Base-by-base conservation (phyloP, 2,888 invertebrate species). In the Tenthredo notha region DNA sequence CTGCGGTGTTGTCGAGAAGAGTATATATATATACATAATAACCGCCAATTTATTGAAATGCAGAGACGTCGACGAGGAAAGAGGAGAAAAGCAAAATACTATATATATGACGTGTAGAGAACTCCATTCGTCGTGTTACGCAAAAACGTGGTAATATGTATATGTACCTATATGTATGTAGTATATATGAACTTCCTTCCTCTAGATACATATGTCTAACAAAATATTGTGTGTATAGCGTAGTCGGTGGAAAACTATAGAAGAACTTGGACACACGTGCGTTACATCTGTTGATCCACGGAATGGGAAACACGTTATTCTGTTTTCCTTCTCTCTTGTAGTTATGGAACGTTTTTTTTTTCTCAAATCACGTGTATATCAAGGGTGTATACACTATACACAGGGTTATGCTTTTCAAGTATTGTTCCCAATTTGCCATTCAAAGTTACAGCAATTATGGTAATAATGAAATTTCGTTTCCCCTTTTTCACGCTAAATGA, bases 211-310 rank as follows among this genome's bases (percentile, higher is more conserved):
- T n/a, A n/a, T 21, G 58, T 58, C 0, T 6, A 25, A 61, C 15
- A 6, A 67, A 67, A 67, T 67, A 29, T 67, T 12, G 18, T 25
- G 67, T 67, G 6, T 25, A 65, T 65, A 10, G 15, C 67, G 33
- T 33, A 25, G 25, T 67, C 12, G 29, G 15, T 18, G 12, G 29
- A 33, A 33, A 67, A 67, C 67, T 67, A 12, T 67, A 67, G 15
- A 33, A 29, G 12, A 67, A 18, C 54, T 21, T 37, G 21, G 50
- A 80, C 80, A 61, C 80, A 80, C 80, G 80, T 80, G 80, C 40
- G 80, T 40, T 61, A 10, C 80, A 80, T 80, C 58, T 80, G 80
- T 80, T 80, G 37, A 80, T 61, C 77, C 10, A 18, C 10, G 50
- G 12, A 43, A 54, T 61, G 47, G 37, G 50, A 33, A 25, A 61